Evolutionary conservation across 2,113 vertebrate genomes (phyloP).

Genomic region (Thymallus thymallus): DNA sequence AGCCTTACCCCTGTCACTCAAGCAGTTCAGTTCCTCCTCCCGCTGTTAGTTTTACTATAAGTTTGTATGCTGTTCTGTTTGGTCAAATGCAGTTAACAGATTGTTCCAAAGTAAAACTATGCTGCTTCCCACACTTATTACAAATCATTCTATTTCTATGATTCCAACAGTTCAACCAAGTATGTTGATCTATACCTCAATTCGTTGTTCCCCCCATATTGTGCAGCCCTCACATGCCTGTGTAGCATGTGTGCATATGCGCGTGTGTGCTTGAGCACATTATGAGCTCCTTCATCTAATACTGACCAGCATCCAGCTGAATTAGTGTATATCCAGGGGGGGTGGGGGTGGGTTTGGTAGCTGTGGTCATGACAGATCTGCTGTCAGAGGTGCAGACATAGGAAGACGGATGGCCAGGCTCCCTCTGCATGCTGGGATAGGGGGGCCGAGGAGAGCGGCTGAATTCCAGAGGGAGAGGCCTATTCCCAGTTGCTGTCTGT

Average conservation of each 20-base stretch:
- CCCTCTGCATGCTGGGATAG: constrained; percentile 20
- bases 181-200: too few species aligned
- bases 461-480: constrained; percentile 39
- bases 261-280: background rate
- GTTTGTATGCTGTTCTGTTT: too few species aligned
- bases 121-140: too few species aligned
- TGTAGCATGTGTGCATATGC: background rate
- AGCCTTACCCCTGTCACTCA: too few species aligned
- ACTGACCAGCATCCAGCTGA: background rate
- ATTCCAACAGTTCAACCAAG: too few species aligned
- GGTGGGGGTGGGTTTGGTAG: background rate
- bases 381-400: constrained; percentile 36
- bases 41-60: too few species aligned
- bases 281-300: too few species aligned
- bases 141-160: too few species aligned
- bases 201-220: too few species aligned
- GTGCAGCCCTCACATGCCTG: background rate
- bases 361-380: constrained; percentile 37
- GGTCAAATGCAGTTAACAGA: too few species aligned
- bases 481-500: constrained; percentile 18
- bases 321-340: background rate
- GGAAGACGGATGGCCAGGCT: constrained; percentile 44
- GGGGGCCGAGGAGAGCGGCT: constrained; percentile 5
- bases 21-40: too few species aligned
- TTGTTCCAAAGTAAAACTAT: too few species aligned